Evolutionary conservation across 2,113 vertebrate species (phyloP), one percentile per base, ranked within the genome.

Genomic region (Mesembrinibis cayennensis): DNA sequence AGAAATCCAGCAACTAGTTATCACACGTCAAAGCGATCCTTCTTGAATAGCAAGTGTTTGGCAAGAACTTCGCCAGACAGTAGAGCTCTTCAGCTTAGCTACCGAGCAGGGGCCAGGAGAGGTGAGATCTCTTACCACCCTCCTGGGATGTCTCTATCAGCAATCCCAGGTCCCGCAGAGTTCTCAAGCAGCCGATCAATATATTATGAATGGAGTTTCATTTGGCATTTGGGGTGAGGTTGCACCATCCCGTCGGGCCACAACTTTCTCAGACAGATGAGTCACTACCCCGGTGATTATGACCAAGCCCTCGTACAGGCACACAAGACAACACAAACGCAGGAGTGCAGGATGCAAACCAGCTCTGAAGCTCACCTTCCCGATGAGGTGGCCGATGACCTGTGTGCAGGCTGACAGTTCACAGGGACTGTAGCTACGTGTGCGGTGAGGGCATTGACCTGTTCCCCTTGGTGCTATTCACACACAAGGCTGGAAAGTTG

Each of bases 361-460:
- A 71, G 61, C 30, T 44, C 49, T 45, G 56, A 50, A 80, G 44
- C 25, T 71, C 66, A 52, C 45, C 47, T 50, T 14, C 32, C 16
- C 8, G 2, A 4, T 13, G 49, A 45, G 3, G 13, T 7, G 22
- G 56, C 55, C 0, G 2, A 29, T 0, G 4, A 14, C 55, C 42
- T 14, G 32, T 3, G 8, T 32, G 71, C 70, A 55, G 53, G 66
- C n/a, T 55, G 50, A 11, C 62, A 80, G 2, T 17, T 27, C 9
- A 4, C 80, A 42, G 0, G 1, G 72, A 6, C 5, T 52, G 22
- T 12, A 62, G n/a, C 49, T 53, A 26, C 4, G 3, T 9, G 4
- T 32, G 61, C 3, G 1, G 19, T 6, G 21, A 34, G 7, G 25
- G 32, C 32, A 29, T 4, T 32, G 30, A 70, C 72, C 77, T 42